Base-by-base conservation (phyloP, 2,797 vertebrate species). In the Orestias chungarensis region DNA sequence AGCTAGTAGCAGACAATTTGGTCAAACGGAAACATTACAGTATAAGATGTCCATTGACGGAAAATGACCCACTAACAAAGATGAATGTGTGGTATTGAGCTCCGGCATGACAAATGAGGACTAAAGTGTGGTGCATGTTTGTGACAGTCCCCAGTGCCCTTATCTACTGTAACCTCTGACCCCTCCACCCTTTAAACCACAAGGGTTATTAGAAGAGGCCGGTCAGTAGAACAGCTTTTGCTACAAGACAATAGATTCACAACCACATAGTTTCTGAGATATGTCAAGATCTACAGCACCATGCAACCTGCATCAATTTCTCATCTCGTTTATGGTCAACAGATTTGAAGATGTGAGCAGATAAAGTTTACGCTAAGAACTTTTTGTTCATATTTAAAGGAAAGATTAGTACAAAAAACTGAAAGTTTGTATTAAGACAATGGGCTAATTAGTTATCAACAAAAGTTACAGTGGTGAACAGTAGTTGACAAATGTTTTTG, bases 161-260 rank as follows among this genome's bases (percentile, higher is more conserved):
- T 87, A 89, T 93, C 87, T 88, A 85, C 78, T 82, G 83, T 87
- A 89, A 92, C 92, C 91, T 84, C 80, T 88, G 87, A 92, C 87
- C 93, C 62, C 80, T 66, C 44, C 71, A 92, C 92, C 92, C 91
- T 88, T 89, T 85, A 91, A 92, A 91, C 83, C 90, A 86, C 90
- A 90, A 87, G 89, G 89, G 89, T 91, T 91, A 91, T 91, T 89
- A 90, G 79, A 90, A 86, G 80, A 79, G 69, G 81, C 76, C 44
- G 54, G 80, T 75, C 80, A 78, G 43, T 79, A 70, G 70, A 86
- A 81, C 83, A 85, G 79, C 75, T 68, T 70, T 83, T 69, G 31
- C 78, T 73, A 71, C 84, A 78, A 85, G 55, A 77, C 50, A 44
- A 69, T 59, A 65, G 71, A 79, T 74, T 70, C 27, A 78, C 74